Conservation (phyloP, 1,140 invertebrate species). For the Drosophila repleta region DNA sequence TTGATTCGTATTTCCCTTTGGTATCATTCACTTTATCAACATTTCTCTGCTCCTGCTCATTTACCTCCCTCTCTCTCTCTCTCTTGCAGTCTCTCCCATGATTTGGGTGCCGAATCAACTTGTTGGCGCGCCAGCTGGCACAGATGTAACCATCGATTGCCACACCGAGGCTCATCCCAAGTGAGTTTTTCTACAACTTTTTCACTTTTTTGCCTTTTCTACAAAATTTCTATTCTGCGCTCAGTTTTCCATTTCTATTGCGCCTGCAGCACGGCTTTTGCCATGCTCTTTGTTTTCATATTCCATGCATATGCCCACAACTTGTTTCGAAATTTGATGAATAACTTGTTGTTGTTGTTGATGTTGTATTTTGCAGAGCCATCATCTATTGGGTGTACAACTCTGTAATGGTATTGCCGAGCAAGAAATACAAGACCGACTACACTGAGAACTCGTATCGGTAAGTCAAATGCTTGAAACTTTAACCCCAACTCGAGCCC, state of each 20-base stretch:
- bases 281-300: constrained; percentile 45
- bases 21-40: constrained; percentile 68
- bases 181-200: constrained; percentile 56
- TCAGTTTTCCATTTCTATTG: background rate
- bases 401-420: constrained; percentile 92
- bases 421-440: constrained; percentile 91
- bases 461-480: constrained; percentile 72
- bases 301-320: constrained; percentile 12
- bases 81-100: constrained; percentile 92
- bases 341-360: constrained; percentile 20
- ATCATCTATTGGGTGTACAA: constrained; percentile 97
- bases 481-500: constrained; percentile 5
- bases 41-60: constrained; percentile 18
- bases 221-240: constrained; percentile 22
- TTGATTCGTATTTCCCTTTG: constrained; percentile 23
- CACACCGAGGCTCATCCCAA: constrained; percentile 95
- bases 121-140: constrained; percentile 93
- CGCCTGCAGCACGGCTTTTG: constrained; percentile 4
- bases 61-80: no score
- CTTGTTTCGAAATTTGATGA: constrained; percentile 12
- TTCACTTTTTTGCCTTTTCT: constrained; percentile 1
- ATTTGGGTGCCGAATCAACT: constrained; percentile 95
- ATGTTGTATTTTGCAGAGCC: constrained; percentile 85
- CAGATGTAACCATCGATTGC: constrained; percentile 96
- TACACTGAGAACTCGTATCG: constrained; percentile 92